Evolutionary conservation across 2,888 invertebrate genomes (phyloP).

Genomic region (Phrixothrix hirtus): DNA sequence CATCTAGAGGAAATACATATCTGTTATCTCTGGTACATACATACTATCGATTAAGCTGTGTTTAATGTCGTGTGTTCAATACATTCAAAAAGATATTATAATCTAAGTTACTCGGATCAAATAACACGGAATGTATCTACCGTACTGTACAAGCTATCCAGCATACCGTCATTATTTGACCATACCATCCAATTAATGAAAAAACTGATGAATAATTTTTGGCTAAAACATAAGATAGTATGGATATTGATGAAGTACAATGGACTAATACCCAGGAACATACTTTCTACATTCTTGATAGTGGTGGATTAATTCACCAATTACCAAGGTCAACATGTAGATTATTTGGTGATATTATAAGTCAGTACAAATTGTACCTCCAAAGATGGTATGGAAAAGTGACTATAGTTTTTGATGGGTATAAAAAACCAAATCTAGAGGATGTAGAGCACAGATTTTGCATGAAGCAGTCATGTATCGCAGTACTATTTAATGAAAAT

Average conservation of each 20-base stretch:
- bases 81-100: no score
- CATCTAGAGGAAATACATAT: no score
- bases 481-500: no score
- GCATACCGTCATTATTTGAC: slow-evolving; percentile 4
- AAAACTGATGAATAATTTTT: slow-evolving; percentile 9
- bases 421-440: slow-evolving; percentile 4
- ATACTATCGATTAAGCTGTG: no score
- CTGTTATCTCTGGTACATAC: no score
- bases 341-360: slow-evolving; percentile 10
- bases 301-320: slow-evolving; percentile 10
- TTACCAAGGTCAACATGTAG: slow-evolving; percentile 2
- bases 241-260: slow-evolving; percentile 5
- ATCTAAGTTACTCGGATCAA: no score
- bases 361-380: slow-evolving; percentile 1
- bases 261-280: not conserved
- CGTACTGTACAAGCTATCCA: slow-evolving; percentile 6
- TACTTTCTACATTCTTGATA: slow-evolving; percentile 9
- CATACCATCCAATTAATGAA: slow-evolving; percentile 2
- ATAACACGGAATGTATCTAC: no score
- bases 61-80: no score
- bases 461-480: no score
- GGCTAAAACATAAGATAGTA: slow-evolving; percentile 4
- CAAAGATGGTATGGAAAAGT: slow-evolving; percentile 7
- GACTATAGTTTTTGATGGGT: slow-evolving; percentile 4
- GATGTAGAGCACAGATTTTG: slow-evolving; percentile 1